Percentiles rank a stretch among this genome's conserved stretches.
phyloP scores from a whole-genome alignment of 2,113 vertebrate species.

The Mustelus asterias region DNA sequence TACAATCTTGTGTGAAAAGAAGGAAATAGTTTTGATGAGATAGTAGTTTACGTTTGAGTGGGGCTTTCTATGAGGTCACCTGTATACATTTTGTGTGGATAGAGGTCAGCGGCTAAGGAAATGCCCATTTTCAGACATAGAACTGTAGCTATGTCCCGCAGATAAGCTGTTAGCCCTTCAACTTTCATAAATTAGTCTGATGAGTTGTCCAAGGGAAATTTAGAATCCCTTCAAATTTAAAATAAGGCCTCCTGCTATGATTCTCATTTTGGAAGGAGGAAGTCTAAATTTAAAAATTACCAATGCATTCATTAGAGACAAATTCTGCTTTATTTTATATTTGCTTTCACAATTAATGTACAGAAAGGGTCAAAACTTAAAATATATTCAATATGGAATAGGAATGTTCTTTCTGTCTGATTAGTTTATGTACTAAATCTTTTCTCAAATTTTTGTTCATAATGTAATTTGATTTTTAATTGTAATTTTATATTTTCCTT shows the following conservation, averaged over 20 bases:
- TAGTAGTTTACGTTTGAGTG: slow-evolving; percentile 2
- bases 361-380: not conserved
- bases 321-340: not conserved
- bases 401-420: not conserved
- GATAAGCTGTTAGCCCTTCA: not conserved
- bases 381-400: not conserved
- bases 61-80: not conserved
- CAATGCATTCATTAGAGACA: not conserved
- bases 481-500: not conserved
- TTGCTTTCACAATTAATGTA: not conserved
- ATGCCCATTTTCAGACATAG: not conserved
- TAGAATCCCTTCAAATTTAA: not conserved
- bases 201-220: not conserved
- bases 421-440: not conserved
- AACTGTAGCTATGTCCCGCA: slow-evolving; percentile 21
- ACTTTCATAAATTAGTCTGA: not conserved
- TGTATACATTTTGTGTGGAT: not conserved
- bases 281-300: not conserved
- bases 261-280: not conserved
- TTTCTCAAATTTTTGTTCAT: not conserved
- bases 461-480: not conserved
- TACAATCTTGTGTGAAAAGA: not conserved
- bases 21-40: slow-evolving; percentile 22
- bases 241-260: too few species aligned
- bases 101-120: not conserved